Conservation (phyloP, 2,888 invertebrate genomes). For the Cataglyphis livida region DNA sequence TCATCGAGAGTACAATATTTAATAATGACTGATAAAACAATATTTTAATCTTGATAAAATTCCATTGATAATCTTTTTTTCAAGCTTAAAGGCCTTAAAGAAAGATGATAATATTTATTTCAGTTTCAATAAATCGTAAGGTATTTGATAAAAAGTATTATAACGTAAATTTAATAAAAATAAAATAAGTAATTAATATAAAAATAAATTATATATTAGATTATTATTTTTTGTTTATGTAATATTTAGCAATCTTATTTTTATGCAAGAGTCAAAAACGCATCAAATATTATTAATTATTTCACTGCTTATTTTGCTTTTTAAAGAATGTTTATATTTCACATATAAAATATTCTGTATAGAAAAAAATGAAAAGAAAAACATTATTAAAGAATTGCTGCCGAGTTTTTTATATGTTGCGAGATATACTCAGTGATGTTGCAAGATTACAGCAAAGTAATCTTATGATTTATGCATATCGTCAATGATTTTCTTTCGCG, state of each 20-base stretch:
- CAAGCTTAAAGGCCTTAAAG: not conserved
- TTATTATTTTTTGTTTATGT: not conserved
- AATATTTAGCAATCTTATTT: not conserved
- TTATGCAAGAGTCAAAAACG: not conserved
- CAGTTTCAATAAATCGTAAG: not conserved
- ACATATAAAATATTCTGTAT: not conserved
- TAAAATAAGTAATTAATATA: not conserved
- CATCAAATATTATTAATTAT: not conserved
- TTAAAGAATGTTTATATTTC: not conserved
- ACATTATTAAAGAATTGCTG: not conserved
- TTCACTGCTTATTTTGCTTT: not conserved
- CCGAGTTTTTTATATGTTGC: not conserved
- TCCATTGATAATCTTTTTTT: not conserved
- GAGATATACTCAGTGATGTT: not conserved
- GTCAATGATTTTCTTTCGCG: conserved; percentile 22
- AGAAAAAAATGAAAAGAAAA: not conserved
- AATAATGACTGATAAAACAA: not conserved
- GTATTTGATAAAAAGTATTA: not conserved
- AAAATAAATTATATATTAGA: not conserved
- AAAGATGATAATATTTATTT: not conserved
- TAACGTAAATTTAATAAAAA: not conserved
- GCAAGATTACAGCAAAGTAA: not conserved
- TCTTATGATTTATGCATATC: conserved; percentile 7
- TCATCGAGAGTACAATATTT: not conserved
- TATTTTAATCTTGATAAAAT: not conserved